Percentiles rank a stretch among this genome's conserved stretches.
These are phyloP conservation scores for Gopherus flavomarginatus DNA, from an alignment of 2,113 vertebrate species.

Conservation along the genomic window DNA sequence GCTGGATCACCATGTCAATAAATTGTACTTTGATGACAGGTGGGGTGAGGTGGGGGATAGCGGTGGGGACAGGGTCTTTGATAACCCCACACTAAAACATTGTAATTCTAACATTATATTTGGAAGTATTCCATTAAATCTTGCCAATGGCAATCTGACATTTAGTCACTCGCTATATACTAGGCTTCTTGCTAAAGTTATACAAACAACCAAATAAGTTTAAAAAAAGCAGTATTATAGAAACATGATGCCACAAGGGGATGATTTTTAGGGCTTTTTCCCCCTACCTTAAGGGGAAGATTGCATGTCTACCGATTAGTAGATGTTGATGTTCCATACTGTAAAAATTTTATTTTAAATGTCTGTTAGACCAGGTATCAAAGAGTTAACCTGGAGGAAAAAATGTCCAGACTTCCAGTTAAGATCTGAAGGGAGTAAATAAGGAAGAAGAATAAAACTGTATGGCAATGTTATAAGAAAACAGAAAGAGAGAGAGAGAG, in stretches of 20 bases:
- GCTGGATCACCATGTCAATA: neutral
- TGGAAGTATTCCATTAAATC: fast-evolving
- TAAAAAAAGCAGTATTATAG: neutral
- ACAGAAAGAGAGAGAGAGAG: neutral
- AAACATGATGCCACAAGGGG: neutral
- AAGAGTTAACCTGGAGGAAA: neutral
- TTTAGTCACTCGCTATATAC: neutral
- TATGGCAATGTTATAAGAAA: neutral
- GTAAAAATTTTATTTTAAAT: fast-evolving
- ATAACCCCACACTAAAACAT: neutral
- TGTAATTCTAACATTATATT: neutral
- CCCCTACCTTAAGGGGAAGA: neutral
- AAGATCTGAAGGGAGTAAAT: neutral
- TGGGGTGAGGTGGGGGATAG: neutral
- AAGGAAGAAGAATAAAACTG: neutral
- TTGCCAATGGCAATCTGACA: neutral
- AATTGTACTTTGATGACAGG: neutral
- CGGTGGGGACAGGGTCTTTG: neutral
- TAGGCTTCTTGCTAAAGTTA: neutral
- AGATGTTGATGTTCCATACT: neutral
- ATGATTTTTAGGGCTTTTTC: neutral
- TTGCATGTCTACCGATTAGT: neutral
- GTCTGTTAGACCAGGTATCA: neutral
- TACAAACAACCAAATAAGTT: neutral
- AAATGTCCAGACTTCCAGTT: neutral